Evolutionary conservation across 2,113 vertebrate species (phyloP).

Genomic region (Oncorhynchus tshawytscha): DNA sequence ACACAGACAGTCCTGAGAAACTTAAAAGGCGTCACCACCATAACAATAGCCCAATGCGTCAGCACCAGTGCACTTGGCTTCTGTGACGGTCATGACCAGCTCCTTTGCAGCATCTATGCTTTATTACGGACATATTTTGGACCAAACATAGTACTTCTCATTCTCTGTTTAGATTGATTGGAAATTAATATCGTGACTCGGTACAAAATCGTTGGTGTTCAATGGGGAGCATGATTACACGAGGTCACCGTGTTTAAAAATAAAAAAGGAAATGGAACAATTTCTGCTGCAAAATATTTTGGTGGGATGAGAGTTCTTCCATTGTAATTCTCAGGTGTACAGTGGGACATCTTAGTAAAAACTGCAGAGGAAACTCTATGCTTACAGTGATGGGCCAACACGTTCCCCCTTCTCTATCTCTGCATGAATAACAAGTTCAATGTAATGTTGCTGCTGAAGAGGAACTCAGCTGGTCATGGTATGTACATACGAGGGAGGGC

Average conservation of each 20-base stretch:
- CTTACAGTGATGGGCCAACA: constrained; percentile 1
- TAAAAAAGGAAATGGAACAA: constrained; percentile 30
- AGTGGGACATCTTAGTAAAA: constrained; percentile 18
- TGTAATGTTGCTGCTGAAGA: constrained; percentile 20
- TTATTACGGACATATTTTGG: neutral
- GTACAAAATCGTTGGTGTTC: constrained; percentile 5
- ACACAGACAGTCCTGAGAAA: constrained; percentile 17
- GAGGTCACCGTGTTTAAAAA: constrained; percentile 25
- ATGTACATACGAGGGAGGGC: constrained; percentile 63
- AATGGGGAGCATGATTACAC: constrained; percentile 24
- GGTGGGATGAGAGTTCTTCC: constrained; percentile 30
- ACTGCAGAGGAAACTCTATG: neutral
- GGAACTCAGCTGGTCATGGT: constrained; percentile 33
- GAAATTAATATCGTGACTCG: constrained; percentile 7
- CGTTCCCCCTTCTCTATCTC: constrained; percentile 5
- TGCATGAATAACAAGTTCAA: constrained; percentile 17
- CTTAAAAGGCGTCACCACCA: neutral
- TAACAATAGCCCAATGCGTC: neutral
- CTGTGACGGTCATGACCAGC: constrained; percentile 1
- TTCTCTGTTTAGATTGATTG: too few relatives aligned
- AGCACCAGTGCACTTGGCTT: neutral
- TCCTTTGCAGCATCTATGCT: accelerated
- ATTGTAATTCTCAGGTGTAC: neutral
- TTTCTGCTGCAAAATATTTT: constrained; percentile 7
- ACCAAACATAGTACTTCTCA: too few relatives aligned